phyloP scores from a whole-genome alignment of 2,113 vertebrate species.

The Malurus melanocephalus region DNA sequence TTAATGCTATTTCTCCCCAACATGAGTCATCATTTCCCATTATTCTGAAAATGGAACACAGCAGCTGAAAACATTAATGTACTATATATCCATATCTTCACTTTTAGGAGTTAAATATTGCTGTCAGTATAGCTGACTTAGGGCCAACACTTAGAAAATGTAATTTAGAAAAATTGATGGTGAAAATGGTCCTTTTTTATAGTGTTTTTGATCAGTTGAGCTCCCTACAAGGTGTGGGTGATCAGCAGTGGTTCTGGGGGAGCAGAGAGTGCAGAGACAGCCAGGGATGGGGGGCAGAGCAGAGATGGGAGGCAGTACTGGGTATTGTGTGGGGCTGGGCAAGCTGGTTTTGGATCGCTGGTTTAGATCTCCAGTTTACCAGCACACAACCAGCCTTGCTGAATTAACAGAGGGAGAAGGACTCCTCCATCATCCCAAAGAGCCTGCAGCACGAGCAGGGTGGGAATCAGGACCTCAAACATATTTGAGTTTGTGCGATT shows the following conservation, averaged over 20 bases:
- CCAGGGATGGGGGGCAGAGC: accelerated
- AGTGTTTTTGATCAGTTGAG: neutral
- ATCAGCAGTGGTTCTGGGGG: no score
- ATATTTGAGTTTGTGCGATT: accelerated
- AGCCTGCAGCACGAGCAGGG: accelerated
- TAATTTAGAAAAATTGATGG: neutral
- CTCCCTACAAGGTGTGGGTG: no score
- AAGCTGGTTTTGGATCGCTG: accelerated
- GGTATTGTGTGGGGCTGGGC: accelerated
- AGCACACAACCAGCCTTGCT: neutral
- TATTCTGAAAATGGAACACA: neutral
- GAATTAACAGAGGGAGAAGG: neutral
- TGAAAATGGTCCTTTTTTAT: neutral
- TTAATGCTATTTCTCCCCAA: neutral
- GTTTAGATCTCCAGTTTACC: no score
- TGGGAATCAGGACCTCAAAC: neutral
- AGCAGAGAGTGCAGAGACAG: neutral
- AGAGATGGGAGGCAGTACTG: neutral
- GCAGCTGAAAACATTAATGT: neutral
- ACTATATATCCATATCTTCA: neutral
- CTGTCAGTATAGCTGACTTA: neutral
- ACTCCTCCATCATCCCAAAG: accelerated
- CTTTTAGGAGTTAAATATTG: neutral
- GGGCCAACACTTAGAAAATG: neutral
- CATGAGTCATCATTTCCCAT: neutral